Percentiles rank a stretch among this genome's conserved stretches.
Evolutionary conservation across 2,888 invertebrate genomes (phyloP).

Genomic region (Mythimna loreyi): DNA sequence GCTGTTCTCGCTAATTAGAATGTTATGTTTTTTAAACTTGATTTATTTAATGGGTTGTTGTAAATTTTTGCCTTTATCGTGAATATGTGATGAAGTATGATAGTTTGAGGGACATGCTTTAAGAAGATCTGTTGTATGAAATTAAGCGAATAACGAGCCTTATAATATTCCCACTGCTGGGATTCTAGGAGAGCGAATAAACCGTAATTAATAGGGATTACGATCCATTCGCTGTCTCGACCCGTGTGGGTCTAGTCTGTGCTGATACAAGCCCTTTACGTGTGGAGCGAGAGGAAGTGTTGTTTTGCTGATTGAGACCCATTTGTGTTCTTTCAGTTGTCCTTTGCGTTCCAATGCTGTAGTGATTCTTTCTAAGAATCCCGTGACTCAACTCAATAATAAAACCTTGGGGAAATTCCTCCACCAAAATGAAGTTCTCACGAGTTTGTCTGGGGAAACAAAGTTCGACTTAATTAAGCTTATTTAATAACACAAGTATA

Average conservation of each 20-base stretch:
- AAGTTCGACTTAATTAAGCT: neutral
- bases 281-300: too few relatives aligned
- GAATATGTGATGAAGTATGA: neutral
- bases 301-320: too few relatives aligned
- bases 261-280: too few relatives aligned
- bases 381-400: too few relatives aligned
- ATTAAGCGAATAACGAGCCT: too few relatives aligned
- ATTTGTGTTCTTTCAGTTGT: neutral
- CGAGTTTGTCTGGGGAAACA: neutral
- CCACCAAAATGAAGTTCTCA: neutral
- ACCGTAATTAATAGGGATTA: too few relatives aligned
- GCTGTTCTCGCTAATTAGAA: conserved; percentile 17
- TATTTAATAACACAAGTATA: neutral
- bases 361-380: too few relatives aligned
- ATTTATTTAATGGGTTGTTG: neutral
- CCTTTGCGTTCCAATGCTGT: neutral
- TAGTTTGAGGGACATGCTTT: neutral
- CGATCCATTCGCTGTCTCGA: too few relatives aligned
- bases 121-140: neutral
- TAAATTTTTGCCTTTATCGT: too few relatives aligned
- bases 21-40: neutral
- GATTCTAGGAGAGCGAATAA: too few relatives aligned
- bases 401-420: neutral
- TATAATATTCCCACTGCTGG: too few relatives aligned
- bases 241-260: too few relatives aligned